Percentiles rank a stretch among this genome's conserved stretches.
Conservation (phyloP, 2,113 vertebrate genomes). For the Vulpes vulpes region DNA sequence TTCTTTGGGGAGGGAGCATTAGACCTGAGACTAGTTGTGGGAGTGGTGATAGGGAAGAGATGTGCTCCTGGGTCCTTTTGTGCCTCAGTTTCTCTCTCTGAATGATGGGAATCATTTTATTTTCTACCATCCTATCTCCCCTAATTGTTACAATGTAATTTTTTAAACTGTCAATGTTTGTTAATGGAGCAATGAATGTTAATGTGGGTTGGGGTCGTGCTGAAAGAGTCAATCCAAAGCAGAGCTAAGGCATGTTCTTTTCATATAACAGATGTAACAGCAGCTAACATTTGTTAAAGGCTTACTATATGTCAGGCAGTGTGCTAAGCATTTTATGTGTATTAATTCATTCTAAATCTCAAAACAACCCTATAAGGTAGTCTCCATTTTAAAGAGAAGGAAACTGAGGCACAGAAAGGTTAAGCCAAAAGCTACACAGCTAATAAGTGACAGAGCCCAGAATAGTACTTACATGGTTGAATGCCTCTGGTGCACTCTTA, state of each 20-base stretch:
- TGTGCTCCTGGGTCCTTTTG: neutral
- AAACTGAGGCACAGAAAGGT: conserved; percentile 1
- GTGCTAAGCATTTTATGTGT: neutral
- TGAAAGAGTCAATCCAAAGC: neutral
- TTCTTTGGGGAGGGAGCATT: neutral
- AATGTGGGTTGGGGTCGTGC: neutral
- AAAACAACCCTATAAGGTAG: neutral
- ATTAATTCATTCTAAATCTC: neutral
- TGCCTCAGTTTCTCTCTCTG: neutral
- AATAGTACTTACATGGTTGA: neutral
- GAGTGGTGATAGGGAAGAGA: neutral
- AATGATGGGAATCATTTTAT: neutral
- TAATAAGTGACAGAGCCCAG: neutral
- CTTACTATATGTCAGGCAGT: neutral
- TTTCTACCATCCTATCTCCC: neutral
- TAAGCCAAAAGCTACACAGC: neutral
- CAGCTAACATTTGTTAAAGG: neutral
- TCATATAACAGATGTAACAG: neutral
- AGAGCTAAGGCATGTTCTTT: neutral
- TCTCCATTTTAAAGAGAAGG: neutral
- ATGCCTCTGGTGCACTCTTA: neutral
- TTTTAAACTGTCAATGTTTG: neutral
- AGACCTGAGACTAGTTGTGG: neutral
- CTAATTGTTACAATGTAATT: neutral
- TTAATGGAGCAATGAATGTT: neutral